Conservation (phyloP, 1,140 invertebrate genomes). For the Adoxophyes honmai region DNA sequence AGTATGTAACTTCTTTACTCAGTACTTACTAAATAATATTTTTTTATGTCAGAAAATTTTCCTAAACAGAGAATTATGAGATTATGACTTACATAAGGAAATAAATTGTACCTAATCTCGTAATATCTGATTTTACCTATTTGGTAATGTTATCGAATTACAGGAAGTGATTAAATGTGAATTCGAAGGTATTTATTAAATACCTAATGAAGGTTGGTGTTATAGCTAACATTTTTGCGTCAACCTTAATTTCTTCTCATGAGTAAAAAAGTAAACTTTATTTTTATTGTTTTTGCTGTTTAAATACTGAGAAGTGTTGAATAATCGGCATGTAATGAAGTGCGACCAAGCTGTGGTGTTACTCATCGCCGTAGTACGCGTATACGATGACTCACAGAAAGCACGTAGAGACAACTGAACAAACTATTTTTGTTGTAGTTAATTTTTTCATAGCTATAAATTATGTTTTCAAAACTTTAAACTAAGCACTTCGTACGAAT, state of each 20-base stretch:
- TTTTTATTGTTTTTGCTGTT: neutral
- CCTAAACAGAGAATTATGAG: too few relatives aligned
- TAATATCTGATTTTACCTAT: too few relatives aligned
- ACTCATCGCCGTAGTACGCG: conserved; percentile 51
- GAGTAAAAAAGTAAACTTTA: neutral
- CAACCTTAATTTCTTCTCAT: neutral
- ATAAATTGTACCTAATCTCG: too few relatives aligned
- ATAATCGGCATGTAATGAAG: neutral
- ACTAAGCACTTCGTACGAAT: too few relatives aligned
- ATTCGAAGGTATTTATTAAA: neutral
- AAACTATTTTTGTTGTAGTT: too few relatives aligned
- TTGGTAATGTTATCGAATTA: neutral
- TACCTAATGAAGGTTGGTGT: too few relatives aligned
- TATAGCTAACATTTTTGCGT: neutral
- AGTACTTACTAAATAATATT: too few relatives aligned
- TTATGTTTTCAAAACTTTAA: too few relatives aligned
- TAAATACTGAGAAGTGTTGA: conserved; percentile 14
- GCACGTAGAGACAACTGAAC: conserved; percentile 20
- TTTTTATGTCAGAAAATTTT: too few relatives aligned
- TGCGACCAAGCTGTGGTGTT: conserved; percentile 20
- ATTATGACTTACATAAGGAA: too few relatives aligned
- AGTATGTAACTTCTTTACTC: too few relatives aligned
- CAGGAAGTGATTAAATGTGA: conserved; percentile 1
- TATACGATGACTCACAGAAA: conserved; percentile 31
- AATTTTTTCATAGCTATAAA: too few relatives aligned